These are phyloP conservation scores for Acanthosepion lycidas DNA, from an alignment of 2,888 invertebrate species.

Conservation along the genomic window DNA sequence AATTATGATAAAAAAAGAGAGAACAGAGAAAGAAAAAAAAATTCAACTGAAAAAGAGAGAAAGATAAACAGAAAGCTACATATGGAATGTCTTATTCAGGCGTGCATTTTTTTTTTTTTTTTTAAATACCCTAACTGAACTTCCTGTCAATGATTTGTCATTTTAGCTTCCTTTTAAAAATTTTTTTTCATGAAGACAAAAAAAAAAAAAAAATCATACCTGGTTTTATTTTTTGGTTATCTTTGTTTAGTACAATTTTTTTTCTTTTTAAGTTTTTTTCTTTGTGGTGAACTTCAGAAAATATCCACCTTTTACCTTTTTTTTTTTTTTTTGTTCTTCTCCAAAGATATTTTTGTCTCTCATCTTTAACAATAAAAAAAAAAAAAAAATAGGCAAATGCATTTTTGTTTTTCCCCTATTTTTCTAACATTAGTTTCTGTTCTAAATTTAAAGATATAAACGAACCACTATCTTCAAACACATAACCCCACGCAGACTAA, in stretches of 20 bases:
- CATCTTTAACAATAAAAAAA: neutral
- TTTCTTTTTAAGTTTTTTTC: neutral
- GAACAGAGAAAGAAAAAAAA: neutral
- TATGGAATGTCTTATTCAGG: neutral
- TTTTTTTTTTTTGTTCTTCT: neutral
- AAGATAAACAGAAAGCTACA: neutral
- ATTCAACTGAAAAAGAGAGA: neutral
- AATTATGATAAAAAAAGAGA: neutral
- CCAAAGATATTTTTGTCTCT: neutral
- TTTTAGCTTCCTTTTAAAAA: neutral
- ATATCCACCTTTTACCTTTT: neutral
- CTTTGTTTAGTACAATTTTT: neutral
- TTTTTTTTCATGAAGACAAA: too few species aligned
- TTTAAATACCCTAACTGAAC: neutral
- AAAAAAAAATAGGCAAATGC: neutral
- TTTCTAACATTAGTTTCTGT: neutral
- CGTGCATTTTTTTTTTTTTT: neutral
- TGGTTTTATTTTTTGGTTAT: neutral
- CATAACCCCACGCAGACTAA: neutral
- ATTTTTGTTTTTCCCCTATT: neutral
- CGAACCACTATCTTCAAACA: neutral
- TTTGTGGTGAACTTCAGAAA: neutral
- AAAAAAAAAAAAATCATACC: neutral
- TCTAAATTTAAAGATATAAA: conserved; percentile 33
- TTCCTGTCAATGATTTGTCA: conserved; percentile 33